A percentile compares a stretch with the other conserved stretches of the same genome.
Evolutionary conservation across 2,797 vertebrate genomes (phyloP).

Genomic region (Sphenodon punctatus): DNA sequence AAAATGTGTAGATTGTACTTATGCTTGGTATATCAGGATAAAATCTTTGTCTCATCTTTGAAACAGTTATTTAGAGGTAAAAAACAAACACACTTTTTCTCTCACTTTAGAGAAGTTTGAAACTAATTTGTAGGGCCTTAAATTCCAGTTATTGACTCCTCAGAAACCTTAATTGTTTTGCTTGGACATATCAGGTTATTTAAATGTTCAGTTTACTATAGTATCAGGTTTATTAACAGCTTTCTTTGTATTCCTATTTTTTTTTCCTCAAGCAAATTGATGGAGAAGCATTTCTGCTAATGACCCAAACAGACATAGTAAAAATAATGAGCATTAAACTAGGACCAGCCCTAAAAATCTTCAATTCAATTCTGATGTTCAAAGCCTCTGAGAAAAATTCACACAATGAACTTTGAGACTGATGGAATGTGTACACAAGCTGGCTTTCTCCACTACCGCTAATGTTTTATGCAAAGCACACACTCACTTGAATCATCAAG

Average conservation of each 20-base stretch:
- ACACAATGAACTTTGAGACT: constrained; percentile 84
- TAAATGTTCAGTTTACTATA: not conserved
- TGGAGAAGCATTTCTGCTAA: constrained; percentile 86
- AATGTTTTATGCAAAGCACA: constrained; percentile 83
- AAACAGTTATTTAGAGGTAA: too few species aligned
- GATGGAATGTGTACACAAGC: constrained; percentile 29
- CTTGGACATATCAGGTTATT: not conserved
- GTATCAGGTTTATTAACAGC: constrained; percentile 9
- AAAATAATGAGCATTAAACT: constrained; percentile 90
- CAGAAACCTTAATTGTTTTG: not conserved
- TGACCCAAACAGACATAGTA: constrained; percentile 88
- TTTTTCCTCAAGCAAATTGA: constrained; percentile 84
- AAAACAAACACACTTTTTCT: too few species aligned
- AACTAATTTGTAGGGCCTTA: constrained; percentile 3
- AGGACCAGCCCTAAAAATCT: constrained; percentile 88
- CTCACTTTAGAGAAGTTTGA: too few species aligned
- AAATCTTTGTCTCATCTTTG: too few species aligned
- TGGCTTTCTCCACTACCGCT: constrained; percentile 66
- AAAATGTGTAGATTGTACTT: too few species aligned
- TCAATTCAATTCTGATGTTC: constrained; percentile 89
- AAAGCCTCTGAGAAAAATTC: constrained; percentile 85
- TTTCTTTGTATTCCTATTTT: constrained; percentile 30
- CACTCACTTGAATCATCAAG: constrained; percentile 56
- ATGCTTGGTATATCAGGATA: too few species aligned
- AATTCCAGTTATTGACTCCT: not conserved